These are phyloP conservation scores for Temnopleurus reevesii DNA, from an alignment of 53 echinoderm and acorn worm genomes.

Conservation along the genomic window DNA sequence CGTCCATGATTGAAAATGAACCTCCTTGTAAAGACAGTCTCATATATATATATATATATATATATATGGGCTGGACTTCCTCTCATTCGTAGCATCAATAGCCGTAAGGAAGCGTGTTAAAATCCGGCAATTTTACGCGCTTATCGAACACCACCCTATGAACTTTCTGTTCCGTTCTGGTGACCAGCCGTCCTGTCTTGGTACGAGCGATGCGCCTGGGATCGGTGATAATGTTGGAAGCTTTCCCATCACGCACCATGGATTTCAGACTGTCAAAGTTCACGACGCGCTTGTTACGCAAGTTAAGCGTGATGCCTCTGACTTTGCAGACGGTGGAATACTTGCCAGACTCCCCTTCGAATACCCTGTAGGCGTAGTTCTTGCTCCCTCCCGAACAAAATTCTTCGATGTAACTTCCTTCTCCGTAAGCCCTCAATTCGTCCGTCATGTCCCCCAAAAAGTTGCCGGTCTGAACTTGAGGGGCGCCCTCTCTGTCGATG, in stretches of 20 bases:
- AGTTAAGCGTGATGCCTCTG: neutral
- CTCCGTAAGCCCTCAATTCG: constrained; percentile 55
- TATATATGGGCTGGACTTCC: no score
- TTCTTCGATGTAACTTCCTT: constrained; percentile 65
- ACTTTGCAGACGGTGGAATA: neutral
- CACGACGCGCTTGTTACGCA: neutral
- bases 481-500: constrained; percentile 28
- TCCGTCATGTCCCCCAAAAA: constrained; percentile 71
- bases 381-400: constrained; percentile 74
- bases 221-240: neutral
- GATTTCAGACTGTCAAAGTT: neutral
- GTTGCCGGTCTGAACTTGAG: constrained; percentile 52
- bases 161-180: no score
- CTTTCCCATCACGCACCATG: neutral
- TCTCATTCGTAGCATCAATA: no score
- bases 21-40: no score
- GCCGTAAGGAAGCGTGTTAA: no score
- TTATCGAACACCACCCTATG: neutral
- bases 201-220: neutral
- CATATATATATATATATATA: no score
- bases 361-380: constrained; percentile 66
- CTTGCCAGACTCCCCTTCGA: neutral
- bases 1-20: no score
- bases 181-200: neutral
- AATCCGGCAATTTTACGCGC: neutral